Conservation (phyloP, 92 coral and sea anemone genomes). For the Muricea muricata region DNA sequence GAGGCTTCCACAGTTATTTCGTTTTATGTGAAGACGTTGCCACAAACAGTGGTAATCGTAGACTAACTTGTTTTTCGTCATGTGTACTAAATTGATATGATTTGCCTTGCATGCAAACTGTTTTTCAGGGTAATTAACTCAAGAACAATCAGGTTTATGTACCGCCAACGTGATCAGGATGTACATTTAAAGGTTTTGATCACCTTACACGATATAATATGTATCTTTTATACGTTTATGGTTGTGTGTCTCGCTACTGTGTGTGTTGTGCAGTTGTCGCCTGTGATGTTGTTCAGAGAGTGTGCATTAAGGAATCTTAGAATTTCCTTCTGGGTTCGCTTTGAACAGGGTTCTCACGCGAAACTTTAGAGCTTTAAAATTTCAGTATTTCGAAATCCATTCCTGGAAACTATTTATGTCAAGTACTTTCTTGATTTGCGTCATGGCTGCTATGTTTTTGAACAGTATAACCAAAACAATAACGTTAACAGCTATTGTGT, state of each 20-base stretch:
- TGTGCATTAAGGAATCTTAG: background rate
- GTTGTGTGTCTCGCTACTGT: slow-evolving; percentile 11
- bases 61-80: background rate
- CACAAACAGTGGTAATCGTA: background rate
- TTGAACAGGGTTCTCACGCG: too few species aligned
- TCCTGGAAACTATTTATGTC: too few species aligned
- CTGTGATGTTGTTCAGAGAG: background rate
- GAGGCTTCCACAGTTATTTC: background rate
- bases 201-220: slow-evolving; percentile 5
- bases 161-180: slow-evolving; percentile 5
- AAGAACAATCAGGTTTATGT: slow-evolving; percentile 38
- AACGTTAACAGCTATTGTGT: too few species aligned
- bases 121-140: slow-evolving; percentile 42
- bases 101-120: slow-evolving; percentile 34
- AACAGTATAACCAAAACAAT: too few species aligned
- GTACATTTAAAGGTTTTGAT: slow-evolving; percentile 36
- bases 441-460: too few species aligned
- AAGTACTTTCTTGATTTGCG: too few species aligned
- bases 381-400: too few species aligned
- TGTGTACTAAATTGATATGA: slow-evolving; percentile 27
- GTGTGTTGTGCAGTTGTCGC: background rate
- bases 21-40: background rate
- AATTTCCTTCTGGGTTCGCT: background rate
- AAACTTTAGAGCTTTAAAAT: too few species aligned
- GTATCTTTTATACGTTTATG: background rate